These are phyloP conservation scores for Apodemia mormo DNA, from an alignment of 2,888 invertebrate genomes.

Conservation along the genomic window DNA sequence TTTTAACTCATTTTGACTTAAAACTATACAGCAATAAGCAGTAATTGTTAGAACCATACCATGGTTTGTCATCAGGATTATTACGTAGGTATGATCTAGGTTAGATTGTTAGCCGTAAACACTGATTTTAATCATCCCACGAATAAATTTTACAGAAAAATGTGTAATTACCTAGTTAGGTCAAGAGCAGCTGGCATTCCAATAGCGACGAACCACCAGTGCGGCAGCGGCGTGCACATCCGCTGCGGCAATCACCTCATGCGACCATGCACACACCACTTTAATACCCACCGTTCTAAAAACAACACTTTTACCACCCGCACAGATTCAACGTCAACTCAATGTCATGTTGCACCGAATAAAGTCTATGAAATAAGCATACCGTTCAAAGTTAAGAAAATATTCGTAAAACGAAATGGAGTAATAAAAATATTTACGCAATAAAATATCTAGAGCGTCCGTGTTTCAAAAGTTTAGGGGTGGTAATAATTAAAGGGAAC, in stretches of 20 bases:
- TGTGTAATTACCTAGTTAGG: slow-evolving; percentile 70
- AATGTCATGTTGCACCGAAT: slow-evolving; percentile 3
- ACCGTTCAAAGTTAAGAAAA: not conserved
- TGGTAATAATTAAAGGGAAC: slow-evolving; percentile 79
- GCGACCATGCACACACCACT: slow-evolving; percentile 41
- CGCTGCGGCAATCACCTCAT: slow-evolving; percentile 57
- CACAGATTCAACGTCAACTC: slow-evolving; percentile 4
- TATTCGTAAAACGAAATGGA: slow-evolving; percentile 39
- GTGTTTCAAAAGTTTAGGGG: slow-evolving; percentile 75
- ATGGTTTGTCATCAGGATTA: too few species aligned
- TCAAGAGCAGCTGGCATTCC: slow-evolving; percentile 82
- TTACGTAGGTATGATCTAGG: too few species aligned
- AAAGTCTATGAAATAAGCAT: not conserved
- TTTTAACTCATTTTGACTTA: too few species aligned
- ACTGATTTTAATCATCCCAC: not conserved
- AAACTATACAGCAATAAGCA: too few species aligned
- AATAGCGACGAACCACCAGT: slow-evolving; percentile 72
- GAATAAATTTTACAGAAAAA: not conserved
- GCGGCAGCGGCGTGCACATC: slow-evolving; percentile 77
- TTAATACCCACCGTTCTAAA: slow-evolving; percentile 23
- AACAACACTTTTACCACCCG: slow-evolving; percentile 13
- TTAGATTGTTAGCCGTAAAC: not conserved
- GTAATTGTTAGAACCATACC: too few species aligned
- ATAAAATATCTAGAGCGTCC: slow-evolving; percentile 59
- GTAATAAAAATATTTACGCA: slow-evolving; percentile 68